Base-by-base conservation (phyloP, 2,888 invertebrate genomes). In the Diplazon laetatorius region DNA sequence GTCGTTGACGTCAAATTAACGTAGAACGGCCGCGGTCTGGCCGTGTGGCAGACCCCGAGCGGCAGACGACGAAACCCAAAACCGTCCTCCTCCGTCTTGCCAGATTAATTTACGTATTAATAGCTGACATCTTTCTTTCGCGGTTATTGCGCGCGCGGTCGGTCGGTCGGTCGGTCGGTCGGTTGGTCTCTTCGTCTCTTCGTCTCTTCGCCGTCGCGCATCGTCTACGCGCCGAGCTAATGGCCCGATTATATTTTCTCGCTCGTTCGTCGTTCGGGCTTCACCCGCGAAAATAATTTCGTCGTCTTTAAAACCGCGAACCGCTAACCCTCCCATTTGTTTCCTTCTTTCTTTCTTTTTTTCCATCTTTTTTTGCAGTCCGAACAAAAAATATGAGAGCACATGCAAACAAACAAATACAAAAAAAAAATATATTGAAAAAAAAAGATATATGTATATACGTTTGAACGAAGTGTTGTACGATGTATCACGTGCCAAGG, bases 91-190 rank as follows among this genome's bases (percentile, higher is more conserved):
- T 30, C 16, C 70, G 71, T 78, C 78, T 75, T 68, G 73, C 71
- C 52, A 80, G 80, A 83, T 84, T 83, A 84, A 84, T 84, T 82
- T 83, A 68, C 76, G 80, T 84, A 84, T 82, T 82, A 84, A 84
- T 84, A 84, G 83, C 77, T 37, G 30, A 65, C 35, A 65, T 60
- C 52, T 62, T 50, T 71, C 59, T 63, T 16, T 59, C 63, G 6
- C 42, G 44, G 55, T 63, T 44, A 35, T 44, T 42, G 35, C 37
- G 48, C n/a, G n/a, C n/a, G n/a, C n/a, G n/a, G n/a, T n/a, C n/a
- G n/a, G n/a, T n/a, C n/a, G n/a, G n/a, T n/a, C n/a, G n/a, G n/a
- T n/a, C n/a, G n/a, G n/a, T n/a, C n/a, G n/a, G n/a, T n/a, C n/a
- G n/a, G n/a, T n/a, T n/a, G n/a, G n/a, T n/a, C n/a, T n/a, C n/a